phyloP scores from a whole-genome alignment of 37 sponge, comb jelly and placozoan species.

The Dysidea cf. avara region DNA sequence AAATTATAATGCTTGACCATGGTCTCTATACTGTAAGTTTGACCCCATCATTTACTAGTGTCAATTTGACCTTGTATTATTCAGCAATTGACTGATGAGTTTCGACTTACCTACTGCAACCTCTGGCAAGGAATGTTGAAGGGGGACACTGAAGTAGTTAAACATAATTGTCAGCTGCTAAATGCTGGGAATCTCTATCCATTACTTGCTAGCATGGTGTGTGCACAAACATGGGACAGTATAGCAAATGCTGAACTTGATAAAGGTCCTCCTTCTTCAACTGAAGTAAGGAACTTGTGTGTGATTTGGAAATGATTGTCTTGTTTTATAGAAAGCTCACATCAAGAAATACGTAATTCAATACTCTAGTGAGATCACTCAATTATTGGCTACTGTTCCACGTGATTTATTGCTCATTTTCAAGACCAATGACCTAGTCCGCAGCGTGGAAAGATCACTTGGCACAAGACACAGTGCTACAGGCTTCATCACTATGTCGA shows the following conservation, averaged over 20 bases:
- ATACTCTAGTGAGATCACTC: conserved; percentile 57
- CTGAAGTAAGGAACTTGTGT: conserved; percentile 40
- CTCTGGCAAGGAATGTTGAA: conserved; percentile 87
- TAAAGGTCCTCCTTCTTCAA: conserved; percentile 11
- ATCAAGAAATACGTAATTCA: conserved; percentile 33
- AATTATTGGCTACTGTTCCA: conserved; percentile 81
- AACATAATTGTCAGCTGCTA: conserved; percentile 56
- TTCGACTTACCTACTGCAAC: conserved; percentile 86
- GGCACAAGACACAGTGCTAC: conserved; percentile 22
- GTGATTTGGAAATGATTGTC: neutral
- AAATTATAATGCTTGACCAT: conserved; percentile 89
- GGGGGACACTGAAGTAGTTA: conserved; percentile 57
- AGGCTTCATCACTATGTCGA: conserved; percentile 77
- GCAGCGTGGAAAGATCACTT: conserved; percentile 72
- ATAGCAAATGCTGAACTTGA: conserved; percentile 46
- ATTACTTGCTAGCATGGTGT: conserved; percentile 86
- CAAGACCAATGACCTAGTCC: conserved; percentile 92
- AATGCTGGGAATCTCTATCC: conserved; percentile 82
- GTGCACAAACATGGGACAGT: conserved; percentile 86
- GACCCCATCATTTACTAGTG: neutral
- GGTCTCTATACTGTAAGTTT: conserved; percentile 77
- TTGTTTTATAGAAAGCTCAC: neutral
- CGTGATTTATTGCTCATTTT: conserved; percentile 88
- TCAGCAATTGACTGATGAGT: conserved; percentile 59
- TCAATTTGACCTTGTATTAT: neutral